Evolutionary conservation across 37 sponge, comb jelly and placozoan genomes (phyloP), one percentile per base, ranked within the genome.

Genomic region (Agelas oroides): DNA sequence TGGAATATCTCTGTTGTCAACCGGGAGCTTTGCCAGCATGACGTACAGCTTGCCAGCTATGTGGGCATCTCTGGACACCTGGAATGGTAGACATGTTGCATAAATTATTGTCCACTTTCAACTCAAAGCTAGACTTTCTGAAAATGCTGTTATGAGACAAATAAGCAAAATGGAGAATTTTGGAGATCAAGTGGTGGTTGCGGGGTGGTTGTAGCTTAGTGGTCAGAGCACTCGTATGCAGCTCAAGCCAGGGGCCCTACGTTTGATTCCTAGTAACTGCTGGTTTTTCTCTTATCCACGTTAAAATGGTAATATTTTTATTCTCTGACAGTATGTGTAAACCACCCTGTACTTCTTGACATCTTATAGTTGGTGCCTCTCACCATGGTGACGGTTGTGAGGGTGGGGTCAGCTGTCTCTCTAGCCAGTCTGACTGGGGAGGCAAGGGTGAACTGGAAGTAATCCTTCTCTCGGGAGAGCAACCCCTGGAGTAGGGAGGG

Each of bases 1-100:
- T 24, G 37, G 19, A 25, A 71, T 38, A 15, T 71, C 61, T 18
- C 27, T 54, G 25, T 5, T 70, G 24, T 56, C 53, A 0, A 72
- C 62, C 12, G 82, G 82, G 0, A 82, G 73, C n/a, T 39, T 56
- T 2, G 73, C 82, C 61, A 82, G 59, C 53, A 71, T 82, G 46
- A 82, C 41, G 40, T 39, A 82, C 23, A 82, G 59, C 38, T 23
- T 32, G 23, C 82, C 82, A 39, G 35, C 80, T 31, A 37, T 21
- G 17, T 19, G 59, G 2, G 59, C 21, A 40, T 20, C 30, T 17
- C 30, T 32, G 35, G 69, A 46, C 3, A 46, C 46, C 46, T 46
- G 27, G 24, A 62, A 27, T 28, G 5, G 5, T 62, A 2, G 11
- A 62, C 5, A 62, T 20, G n/a, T n/a, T n/a, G n/a, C n/a, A n/a